Percentiles rank a stretch among this genome's conserved stretches.
These are phyloP conservation scores for Pseudomyrmex cubaensis DNA, from an alignment of 1,140 invertebrate genomes.

Conservation along the genomic window DNA sequence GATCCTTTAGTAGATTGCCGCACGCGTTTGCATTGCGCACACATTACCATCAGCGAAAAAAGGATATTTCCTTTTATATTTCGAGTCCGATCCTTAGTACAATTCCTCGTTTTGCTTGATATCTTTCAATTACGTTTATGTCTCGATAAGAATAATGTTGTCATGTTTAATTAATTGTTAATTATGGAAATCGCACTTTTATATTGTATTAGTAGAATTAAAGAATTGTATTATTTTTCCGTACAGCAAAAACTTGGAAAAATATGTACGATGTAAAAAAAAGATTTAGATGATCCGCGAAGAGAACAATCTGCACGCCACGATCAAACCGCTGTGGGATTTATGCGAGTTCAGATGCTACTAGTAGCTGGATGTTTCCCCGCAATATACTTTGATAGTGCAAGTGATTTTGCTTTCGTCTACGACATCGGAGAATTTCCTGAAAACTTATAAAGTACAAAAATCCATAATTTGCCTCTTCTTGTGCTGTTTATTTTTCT, in stretches of 20 bases:
- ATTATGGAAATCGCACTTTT: too few species aligned
- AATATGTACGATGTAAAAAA: slow-evolving; percentile 1
- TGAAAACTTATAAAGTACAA: background rate
- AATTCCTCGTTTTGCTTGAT: background rate
- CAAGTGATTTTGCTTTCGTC: slow-evolving; percentile 76
- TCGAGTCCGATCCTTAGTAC: background rate
- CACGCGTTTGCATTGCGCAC: background rate
- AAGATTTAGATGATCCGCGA: background rate
- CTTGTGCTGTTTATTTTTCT: too few species aligned
- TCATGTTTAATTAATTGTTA: background rate
- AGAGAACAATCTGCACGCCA: slow-evolving; percentile 76
- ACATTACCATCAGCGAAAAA: background rate
- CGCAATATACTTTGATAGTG: slow-evolving; percentile 78
- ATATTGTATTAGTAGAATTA: background rate
- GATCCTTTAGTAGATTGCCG: background rate
- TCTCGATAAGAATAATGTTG: too few species aligned
- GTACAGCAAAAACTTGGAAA: slow-evolving; percentile 14
- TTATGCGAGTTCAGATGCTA: slow-evolving; percentile 90
- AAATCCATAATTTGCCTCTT: too few species aligned
- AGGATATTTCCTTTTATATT: background rate
- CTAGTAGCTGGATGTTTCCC: slow-evolving; percentile 84
- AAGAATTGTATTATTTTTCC: too few species aligned
- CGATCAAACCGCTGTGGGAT: slow-evolving; percentile 91
- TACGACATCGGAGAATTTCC: slow-evolving; percentile 85
- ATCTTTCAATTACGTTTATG: background rate